A percentile compares a stretch with the other conserved stretches of the same genome.
Conservation (phyloP, 2,797 vertebrate species). For the Uromys caudimaculatus region DNA sequence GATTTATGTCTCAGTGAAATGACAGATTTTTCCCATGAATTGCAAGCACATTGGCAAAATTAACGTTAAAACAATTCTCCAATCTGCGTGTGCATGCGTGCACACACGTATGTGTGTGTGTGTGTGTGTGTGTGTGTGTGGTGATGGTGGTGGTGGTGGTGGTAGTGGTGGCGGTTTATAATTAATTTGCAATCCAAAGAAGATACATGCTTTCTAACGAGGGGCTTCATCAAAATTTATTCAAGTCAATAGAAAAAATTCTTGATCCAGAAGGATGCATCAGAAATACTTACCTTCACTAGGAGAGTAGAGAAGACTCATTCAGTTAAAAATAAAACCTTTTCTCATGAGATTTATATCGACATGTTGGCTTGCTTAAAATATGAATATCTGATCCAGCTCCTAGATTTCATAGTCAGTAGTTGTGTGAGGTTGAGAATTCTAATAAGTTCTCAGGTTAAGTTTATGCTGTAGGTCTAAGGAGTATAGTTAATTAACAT, state of each 20-base stretch:
- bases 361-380: not conserved
- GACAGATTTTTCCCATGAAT: not conserved
- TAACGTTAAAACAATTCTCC: constrained; percentile 14
- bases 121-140: no score
- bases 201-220: not conserved
- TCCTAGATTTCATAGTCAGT: not conserved
- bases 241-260: not conserved
- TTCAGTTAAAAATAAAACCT: not conserved
- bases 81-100: not conserved
- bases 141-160: no score
- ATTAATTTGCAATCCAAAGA: not conserved
- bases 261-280: not conserved
- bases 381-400: not conserved
- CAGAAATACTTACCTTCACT: not conserved
- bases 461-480: not conserved
- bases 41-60: not conserved
- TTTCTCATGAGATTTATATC: not conserved
- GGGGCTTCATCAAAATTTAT: not conserved
- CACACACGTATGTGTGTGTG: no score
- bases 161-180: not conserved
- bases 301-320: not conserved
- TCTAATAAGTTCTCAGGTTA: not conserved
- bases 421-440: not conserved
- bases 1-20: constrained; percentile 40
- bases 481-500: not conserved